These are phyloP conservation scores for Chrysocyon brachyurus DNA, from an alignment of 2,797 vertebrate genomes.

Conservation along the genomic window DNA sequence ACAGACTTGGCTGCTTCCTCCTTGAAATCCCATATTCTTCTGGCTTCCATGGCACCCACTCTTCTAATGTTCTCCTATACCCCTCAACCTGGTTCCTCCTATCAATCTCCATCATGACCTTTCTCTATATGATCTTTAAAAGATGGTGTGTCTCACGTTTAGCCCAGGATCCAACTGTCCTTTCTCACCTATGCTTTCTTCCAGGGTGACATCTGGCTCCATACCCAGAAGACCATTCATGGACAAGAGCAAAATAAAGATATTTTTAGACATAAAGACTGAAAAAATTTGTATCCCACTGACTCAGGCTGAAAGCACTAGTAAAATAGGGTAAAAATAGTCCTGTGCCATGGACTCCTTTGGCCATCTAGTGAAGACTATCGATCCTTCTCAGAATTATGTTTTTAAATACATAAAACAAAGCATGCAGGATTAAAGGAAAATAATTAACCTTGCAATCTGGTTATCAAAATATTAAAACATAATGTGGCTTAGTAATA, in stretches of 20 bases:
- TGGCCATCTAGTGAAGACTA: neutral
- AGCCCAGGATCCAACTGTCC: neutral
- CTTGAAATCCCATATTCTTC: neutral
- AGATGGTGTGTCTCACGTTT: neutral
- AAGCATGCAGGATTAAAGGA: neutral
- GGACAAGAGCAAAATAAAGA: neutral
- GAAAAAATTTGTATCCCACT: neutral
- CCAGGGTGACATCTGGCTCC: neutral
- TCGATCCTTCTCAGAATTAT: neutral
- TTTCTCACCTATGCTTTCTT: neutral
- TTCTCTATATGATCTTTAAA: neutral
- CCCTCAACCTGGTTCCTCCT: neutral
- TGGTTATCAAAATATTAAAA: constrained; percentile 22
- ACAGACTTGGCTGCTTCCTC: neutral
- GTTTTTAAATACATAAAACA: neutral
- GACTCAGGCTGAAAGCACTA: neutral
- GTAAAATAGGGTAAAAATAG: neutral
- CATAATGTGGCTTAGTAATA: neutral
- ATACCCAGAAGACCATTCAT: neutral
- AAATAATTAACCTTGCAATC: constrained; percentile 9
- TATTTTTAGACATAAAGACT: neutral
- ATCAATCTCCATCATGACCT: neutral
- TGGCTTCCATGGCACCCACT: neutral
- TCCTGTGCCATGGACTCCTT: neutral
- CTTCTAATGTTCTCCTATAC: neutral